Percentiles rank a stretch among this genome's conserved stretches.
Conservation (phyloP, 2,113 vertebrate species). For the Sander lucioperca region DNA sequence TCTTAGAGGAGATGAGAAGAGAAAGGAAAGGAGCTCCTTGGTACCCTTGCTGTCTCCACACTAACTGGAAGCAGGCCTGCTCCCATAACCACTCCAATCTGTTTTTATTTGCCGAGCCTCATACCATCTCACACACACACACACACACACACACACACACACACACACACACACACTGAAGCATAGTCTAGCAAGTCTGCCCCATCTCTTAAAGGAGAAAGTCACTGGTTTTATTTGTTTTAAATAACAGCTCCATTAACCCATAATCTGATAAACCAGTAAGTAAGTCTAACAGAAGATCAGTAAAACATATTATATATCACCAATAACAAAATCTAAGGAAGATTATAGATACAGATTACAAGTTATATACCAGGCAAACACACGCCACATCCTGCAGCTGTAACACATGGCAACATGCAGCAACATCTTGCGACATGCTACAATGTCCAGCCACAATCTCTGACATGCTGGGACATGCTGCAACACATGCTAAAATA, state of each 20-base stretch:
- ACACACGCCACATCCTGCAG: constrained; percentile 10
- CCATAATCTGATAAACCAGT: not conserved
- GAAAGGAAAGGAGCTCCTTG: constrained; percentile 79
- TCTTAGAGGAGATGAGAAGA: not conserved
- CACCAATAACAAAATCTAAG: not conserved
- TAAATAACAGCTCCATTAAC: not conserved
- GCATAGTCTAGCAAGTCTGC: constrained; percentile 29
- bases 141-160: constrained; percentile 16
- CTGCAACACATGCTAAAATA: not conserved
- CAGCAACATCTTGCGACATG: not conserved
- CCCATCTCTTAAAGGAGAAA: constrained; percentile 56
- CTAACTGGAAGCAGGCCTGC: constrained; percentile 95
- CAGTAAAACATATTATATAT: not conserved
- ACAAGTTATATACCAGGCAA: not conserved
- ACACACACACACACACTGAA: constrained; percentile 31
- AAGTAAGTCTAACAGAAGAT: not conserved
- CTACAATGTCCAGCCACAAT: not conserved
- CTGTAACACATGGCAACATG: not conserved
- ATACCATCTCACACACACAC: constrained; percentile 37
- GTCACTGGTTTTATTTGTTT: constrained; percentile 13
- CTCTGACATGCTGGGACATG: not conserved
- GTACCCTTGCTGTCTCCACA: constrained; percentile 91
- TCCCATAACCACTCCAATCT: constrained; percentile 90
- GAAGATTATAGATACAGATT: not conserved
- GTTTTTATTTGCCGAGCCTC: constrained; percentile 86